phyloP scores from a whole-genome alignment of 2,888 invertebrate genomes.

The Microplitis manilae region DNA sequence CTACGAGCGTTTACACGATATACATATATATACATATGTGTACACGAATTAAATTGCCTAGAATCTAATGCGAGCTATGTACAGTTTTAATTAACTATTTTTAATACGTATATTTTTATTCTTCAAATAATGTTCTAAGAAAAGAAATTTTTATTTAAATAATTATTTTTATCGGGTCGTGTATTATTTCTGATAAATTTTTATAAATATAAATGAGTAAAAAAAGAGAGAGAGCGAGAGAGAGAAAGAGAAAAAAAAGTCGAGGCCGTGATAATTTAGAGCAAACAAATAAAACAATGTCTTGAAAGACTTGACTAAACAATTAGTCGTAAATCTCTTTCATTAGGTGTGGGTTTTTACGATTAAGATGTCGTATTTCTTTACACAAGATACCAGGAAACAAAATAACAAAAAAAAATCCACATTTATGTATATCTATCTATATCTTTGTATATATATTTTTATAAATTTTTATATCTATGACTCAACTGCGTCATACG shows the following conservation, averaged over 20 bases:
- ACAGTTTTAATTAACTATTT: slow-evolving; percentile 35
- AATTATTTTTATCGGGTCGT: neutral
- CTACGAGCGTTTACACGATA: slow-evolving; percentile 44
- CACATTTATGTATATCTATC: slow-evolving; percentile 17
- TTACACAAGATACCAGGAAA: slow-evolving; percentile 16
- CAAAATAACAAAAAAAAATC: slow-evolving; percentile 26
- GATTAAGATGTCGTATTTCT: slow-evolving; percentile 16
- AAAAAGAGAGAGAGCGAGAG: neutral
- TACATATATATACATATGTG: slow-evolving; percentile 15
- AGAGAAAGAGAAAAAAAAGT: neutral
- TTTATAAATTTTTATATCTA: slow-evolving; percentile 3
- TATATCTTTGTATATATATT: slow-evolving; percentile 1
- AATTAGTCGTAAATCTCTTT: slow-evolving; percentile 51
- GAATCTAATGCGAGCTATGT: slow-evolving; percentile 35
- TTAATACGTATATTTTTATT: neutral
- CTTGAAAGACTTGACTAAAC: slow-evolving; percentile 50
- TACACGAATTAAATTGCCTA: slow-evolving; percentile 48
- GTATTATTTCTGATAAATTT: slow-evolving; percentile 34
- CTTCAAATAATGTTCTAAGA: too few species aligned
- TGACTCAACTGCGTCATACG: neutral
- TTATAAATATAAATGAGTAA: neutral
- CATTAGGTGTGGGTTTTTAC: slow-evolving; percentile 14
- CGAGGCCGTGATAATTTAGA: slow-evolving; percentile 47
- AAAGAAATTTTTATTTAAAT: neutral
- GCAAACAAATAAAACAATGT: slow-evolving; percentile 51